Evolutionary conservation across 2,113 vertebrate species (phyloP), one percentile per base, ranked within the genome.

Genomic region (Gobio gobio): DNA sequence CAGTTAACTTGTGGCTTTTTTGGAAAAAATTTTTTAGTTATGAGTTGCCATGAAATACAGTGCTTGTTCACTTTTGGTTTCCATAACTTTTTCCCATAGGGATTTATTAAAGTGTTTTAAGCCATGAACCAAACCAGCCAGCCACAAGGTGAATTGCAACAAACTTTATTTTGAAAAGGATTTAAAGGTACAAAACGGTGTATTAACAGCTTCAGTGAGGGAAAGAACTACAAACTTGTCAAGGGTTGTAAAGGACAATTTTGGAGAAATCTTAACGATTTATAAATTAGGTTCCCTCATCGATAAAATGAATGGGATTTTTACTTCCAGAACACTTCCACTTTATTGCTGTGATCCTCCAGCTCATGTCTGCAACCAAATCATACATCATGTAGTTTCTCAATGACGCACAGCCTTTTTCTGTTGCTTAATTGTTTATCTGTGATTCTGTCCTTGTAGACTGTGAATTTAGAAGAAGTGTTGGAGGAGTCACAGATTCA

Each of bases 381-480:
- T 51, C 26, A n/a, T 22, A 70, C 40, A 26, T 24, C 8, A 6
- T 63, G 20, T 80, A 2, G 40, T 78, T 26, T 82, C 22, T 51
- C 3, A 18, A 49, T 26, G 12, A 47, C 33, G n/a, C n/a, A 45
- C 10, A 26, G 14, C 10, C 36, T 8, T 8, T 7, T n/a, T 40
- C 24, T 73, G 4, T n/a, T 68, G 33, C 24, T 20, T 47, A 51
- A 40, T 14, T 87, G 4, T 24, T 18, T 75, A 24, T 76, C 5
- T 74, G 7, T 59, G 0, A 51, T 40, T 77, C 59, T 75, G 58
- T 72, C 76, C 88, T 24, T 87, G 54, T 14, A 94, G 94, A 93
- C 90, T 93, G 91, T 93, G 91, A 94, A 90, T 91, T 89, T 87
- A 77, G 94, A 96, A 91, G 84, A 85, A 66, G 84, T 88, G 66